Evolutionary conservation across 2,113 vertebrate species (phyloP).

Genomic region (Theristicus caerulescens): DNA sequence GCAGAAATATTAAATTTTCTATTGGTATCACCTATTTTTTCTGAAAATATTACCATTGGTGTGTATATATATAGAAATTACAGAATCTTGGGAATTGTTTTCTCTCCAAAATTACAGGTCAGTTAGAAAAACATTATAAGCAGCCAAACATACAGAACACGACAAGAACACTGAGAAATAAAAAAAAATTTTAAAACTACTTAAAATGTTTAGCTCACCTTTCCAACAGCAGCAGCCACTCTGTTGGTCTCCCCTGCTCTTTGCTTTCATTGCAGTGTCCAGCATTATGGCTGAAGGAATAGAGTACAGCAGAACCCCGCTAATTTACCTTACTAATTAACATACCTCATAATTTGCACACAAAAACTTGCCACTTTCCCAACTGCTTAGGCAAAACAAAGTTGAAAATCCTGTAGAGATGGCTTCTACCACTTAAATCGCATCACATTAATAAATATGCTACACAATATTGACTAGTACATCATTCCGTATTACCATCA

Average conservation of each 20-base stretch:
- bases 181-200: not conserved
- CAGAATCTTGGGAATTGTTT: not conserved
- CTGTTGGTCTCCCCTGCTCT: constrained; percentile 38
- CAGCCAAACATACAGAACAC: not conserved
- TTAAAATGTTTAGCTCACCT: constrained; percentile 17
- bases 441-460: not conserved
- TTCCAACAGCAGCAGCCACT: constrained; percentile 38
- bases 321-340: constrained; percentile 24
- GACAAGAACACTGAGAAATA: not conserved
- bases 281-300: constrained; percentile 44
- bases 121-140: not conserved
- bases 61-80: not conserved
- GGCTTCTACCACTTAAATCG: not conserved
- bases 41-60: not conserved
- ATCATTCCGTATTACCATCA: not conserved
- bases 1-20: not conserved
- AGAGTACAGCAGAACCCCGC: constrained; percentile 43
- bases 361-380: not conserved
- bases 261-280: constrained; percentile 59
- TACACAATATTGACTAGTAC: not conserved
- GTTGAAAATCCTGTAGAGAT: not conserved
- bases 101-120: not conserved
- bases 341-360: not conserved
- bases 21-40: not conserved
- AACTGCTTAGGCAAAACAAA: not conserved